Conservation (phyloP, 2,113 vertebrate genomes). For the Percopsis transmontana region DNA sequence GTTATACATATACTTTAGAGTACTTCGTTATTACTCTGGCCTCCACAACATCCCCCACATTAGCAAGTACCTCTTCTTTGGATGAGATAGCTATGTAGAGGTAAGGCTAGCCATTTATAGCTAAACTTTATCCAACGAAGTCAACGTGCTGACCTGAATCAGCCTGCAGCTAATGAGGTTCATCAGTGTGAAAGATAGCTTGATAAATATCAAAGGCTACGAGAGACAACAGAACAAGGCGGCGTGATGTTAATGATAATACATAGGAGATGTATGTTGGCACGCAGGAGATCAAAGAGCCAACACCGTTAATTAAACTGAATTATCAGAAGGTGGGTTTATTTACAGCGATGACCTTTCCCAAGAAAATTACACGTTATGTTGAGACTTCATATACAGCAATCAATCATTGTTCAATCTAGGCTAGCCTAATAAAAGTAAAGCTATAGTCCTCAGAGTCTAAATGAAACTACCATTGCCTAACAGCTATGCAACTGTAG, state of each 20-base stretch:
- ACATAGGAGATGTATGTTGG: slow-evolving; percentile 16
- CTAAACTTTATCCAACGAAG: slow-evolving; percentile 40
- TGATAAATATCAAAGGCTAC: slow-evolving; percentile 45
- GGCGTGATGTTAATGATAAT: slow-evolving; percentile 45
- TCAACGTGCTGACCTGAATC: slow-evolving; percentile 46
- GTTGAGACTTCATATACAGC: slow-evolving; percentile 11
- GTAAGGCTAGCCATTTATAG: slow-evolving; percentile 44
- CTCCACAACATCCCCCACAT: slow-evolving; percentile 3
- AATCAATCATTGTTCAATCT: slow-evolving; percentile 27
- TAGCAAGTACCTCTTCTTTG: background rate
- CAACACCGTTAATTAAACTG: slow-evolving; percentile 34
- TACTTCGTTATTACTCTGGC: slow-evolving; percentile 14
- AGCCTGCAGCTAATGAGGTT: slow-evolving; percentile 45
- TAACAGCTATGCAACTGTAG: background rate
- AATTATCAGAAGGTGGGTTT: slow-evolving; percentile 24
- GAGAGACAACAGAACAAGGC: slow-evolving; percentile 19
- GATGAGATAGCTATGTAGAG: background rate
- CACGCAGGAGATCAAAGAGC: slow-evolving; percentile 36
- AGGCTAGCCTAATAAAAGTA: slow-evolving; percentile 9
- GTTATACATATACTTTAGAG: too few species aligned
- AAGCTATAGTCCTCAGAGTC: background rate
- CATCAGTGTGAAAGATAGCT: slow-evolving; percentile 35
- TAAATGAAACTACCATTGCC: background rate
- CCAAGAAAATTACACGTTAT: slow-evolving; percentile 11
- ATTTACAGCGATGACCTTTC: slow-evolving; percentile 30